Evolutionary conservation across 2,888 invertebrate species (phyloP), one percentile per base, ranked within the genome.

Genomic region (Dendrolimus houi): DNA sequence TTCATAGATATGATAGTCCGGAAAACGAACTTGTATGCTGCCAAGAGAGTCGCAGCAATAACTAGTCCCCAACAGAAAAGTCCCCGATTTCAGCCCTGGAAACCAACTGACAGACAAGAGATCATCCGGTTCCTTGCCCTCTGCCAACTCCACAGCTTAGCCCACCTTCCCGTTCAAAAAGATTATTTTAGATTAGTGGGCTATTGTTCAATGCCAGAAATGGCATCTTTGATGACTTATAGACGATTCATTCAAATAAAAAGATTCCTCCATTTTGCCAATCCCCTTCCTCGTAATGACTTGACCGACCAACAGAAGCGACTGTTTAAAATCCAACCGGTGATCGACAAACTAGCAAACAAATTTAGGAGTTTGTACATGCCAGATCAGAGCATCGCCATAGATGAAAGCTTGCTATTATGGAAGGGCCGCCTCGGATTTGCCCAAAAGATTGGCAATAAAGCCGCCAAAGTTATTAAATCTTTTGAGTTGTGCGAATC

Each of bases 401-500:
- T 60, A 1, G 58, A 60, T 53, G 58, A 60, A 40, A 57, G 58
- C 3, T 54, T 60, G 0, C 41, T 60, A 1, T n/a, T n/a, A 6
- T 58, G 58, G 60, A 13, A 57, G 9, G 60, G 60, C 0, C 42
- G 57, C 13, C n/a, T 58, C 8, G 10, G 3, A 0, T 54, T 58
- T n/a, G 47, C 47, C 2, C 60, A 60, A 42, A 55, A 47, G 9
- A 60, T 58, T 7, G 17, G 52, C 7, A 54, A 53, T 1, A 57
- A 58, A 40, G 47, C 53, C 1, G 58, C 58, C 8, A 41, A 14
- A 12, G 58, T 60, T 7, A 52, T 60, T 0, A 60, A 60, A 12
- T 57, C 14, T 1, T 60, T 57, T n/a, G 60, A 60, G 14, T 10
- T 60, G 6, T 60, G 60, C 17, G 60, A 60, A 10, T 58, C 58